A percentile compares a stretch with the other conserved stretches of the same genome.
Conservation (phyloP, 2,888 invertebrate genomes). For the Heterodera filipjevi region DNA sequence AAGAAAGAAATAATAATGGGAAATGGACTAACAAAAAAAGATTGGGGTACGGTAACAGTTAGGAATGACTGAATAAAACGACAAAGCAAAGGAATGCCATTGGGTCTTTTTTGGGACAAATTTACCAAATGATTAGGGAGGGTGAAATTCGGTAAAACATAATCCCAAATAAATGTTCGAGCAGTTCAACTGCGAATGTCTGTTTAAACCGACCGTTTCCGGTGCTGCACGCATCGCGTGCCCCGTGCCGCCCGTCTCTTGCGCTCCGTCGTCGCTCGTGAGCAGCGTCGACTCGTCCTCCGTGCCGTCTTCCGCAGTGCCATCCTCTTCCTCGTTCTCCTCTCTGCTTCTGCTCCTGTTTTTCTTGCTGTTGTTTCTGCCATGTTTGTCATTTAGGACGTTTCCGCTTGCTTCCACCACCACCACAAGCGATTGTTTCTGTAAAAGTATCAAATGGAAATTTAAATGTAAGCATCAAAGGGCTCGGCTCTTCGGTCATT, state of each 20-base stretch:
- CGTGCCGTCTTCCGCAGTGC: neutral
- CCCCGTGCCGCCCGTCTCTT: slow-evolving; percentile 30
- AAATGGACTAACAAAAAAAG: neutral
- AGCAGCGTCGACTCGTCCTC: slow-evolving; percentile 31
- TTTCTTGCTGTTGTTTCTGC: slow-evolving; percentile 11
- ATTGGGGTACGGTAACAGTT: neutral
- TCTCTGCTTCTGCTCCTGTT: neutral
- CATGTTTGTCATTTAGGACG: neutral
- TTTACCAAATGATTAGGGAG: no score
- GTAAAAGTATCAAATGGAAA: neutral
- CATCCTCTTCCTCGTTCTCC: slow-evolving; percentile 8
- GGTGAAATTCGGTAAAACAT: no score
- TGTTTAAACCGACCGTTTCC: slow-evolving; percentile 50
- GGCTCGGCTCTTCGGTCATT: neutral
- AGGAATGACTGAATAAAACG: neutral
- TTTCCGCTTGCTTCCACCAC: neutral
- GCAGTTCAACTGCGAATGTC: no score
- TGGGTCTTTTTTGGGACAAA: neutral
- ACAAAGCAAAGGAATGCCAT: neutral
- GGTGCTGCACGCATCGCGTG: slow-evolving; percentile 53
- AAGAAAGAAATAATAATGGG: neutral
- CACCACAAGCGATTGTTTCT: slow-evolving; percentile 16
- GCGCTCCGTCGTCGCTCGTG: slow-evolving; percentile 44
- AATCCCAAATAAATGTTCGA: no score
- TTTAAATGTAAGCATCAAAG: neutral